A percentile compares a stretch with the other conserved stretches of the same genome.
Evolutionary conservation across 2,797 vertebrate species (phyloP).

Genomic region (Loris lydekkerianus): DNA sequence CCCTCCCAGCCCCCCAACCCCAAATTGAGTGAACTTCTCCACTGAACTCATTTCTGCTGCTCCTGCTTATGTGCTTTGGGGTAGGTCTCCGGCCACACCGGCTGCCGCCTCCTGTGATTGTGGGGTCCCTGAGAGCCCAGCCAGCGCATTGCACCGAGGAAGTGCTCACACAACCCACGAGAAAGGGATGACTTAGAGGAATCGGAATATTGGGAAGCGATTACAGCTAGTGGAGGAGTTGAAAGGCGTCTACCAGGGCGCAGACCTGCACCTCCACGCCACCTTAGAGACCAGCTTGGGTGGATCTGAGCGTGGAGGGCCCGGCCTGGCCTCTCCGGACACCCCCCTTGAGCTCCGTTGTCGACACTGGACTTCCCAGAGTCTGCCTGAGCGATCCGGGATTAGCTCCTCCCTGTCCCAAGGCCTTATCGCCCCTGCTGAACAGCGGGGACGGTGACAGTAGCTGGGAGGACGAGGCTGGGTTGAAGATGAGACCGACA

Average conservation of each 20-base stretch:
- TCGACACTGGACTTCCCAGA: rapidly evolving
- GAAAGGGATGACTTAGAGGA: not conserved
- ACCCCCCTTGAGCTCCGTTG: not conserved
- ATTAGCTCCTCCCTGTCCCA: not conserved
- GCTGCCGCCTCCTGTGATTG: not conserved
- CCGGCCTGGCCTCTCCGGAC: not conserved
- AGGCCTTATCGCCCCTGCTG: not conserved
- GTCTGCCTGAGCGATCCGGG: not conserved
- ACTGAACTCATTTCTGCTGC: not conserved
- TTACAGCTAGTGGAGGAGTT: not conserved
- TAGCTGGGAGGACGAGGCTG: not conserved
- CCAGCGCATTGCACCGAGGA: not conserved
- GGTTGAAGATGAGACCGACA: not conserved
- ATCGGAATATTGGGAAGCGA: not conserved
- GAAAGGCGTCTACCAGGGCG: not conserved
- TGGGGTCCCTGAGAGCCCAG: not conserved
- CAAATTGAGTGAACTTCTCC: not conserved
- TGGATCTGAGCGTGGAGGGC: not conserved
- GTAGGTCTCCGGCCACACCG: not conserved
- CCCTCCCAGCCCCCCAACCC: not conserved
- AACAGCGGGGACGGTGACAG: not conserved
- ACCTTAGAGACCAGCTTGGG: no score
- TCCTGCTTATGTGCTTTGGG: no score
- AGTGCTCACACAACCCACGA: not conserved
- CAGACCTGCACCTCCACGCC: not conserved